Evolutionary conservation across 1,140 invertebrate genomes (phyloP), one percentile per base, ranked within the genome.

Genomic region (Bicyclus anynana): DNA sequence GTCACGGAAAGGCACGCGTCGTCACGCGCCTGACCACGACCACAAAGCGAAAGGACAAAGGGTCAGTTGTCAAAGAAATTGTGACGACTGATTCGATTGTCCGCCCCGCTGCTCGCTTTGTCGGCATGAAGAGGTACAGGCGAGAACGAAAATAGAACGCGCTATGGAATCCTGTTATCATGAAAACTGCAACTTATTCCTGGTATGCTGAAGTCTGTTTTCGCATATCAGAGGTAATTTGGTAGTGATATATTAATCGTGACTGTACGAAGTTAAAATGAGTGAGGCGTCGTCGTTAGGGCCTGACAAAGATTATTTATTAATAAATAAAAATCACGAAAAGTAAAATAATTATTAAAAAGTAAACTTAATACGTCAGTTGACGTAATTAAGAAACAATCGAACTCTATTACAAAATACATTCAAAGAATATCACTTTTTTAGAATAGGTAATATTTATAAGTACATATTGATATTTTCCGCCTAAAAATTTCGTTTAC

Each of bases 21-120:
- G 62, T 67, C 61, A 60, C 44, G 62, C 65, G 54, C 40, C 38
- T 17, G 37, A 33, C 50, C 53, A 55, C 47, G 37, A 33, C 50
- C 53, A 55, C 47, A 65, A 59, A 63, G 44, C 27, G 67, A 73
- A 65, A 78, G 69, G 64, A 79, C 74, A 79, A 78, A 74, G 68
- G 62, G 60, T 66, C 59, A 62, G 60, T 57, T 65, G 60, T 53
- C 60, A 65, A 65, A 74, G 74, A 77, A 75, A 75, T 76, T 74
- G 73, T 74, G 73, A 65, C 68, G 71, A 65, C 68, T 71, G 77
- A 84, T 84, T 81, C 70, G 69, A 82, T 74, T 78, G 77, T 81
- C 63, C 65, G 67, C 49, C 67, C 57, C 63, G 67, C 71, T 71
- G 65, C 72, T 61, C 26, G 5, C 77, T 82, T 84, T 82, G 81